Percentiles rank a stretch among this genome's conserved stretches.
Evolutionary conservation across 1,140 invertebrate genomes (phyloP).

Genomic region (Scaptomyza hsui): DNA sequence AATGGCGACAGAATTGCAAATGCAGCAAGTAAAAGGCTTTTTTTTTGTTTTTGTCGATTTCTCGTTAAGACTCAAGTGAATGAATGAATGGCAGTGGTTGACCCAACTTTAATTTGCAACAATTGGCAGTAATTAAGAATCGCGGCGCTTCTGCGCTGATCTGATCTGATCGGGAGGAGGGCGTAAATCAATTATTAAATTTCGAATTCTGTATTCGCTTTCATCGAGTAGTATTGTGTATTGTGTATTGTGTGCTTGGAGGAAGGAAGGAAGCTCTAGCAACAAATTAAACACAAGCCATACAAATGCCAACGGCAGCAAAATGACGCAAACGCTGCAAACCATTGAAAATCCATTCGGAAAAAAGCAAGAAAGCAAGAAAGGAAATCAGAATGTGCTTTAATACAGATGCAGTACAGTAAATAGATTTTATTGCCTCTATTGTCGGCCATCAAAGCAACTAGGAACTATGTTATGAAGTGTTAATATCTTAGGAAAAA

Average conservation of each 20-base stretch:
- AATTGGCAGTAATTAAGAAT: constrained; percentile 60
- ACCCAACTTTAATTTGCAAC: constrained; percentile 26
- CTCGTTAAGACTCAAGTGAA: constrained; percentile 1
- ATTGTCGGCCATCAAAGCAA: not conserved
- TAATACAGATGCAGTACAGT: constrained; percentile 11
- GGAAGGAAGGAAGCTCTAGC: constrained; percentile 25
- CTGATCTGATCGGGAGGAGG: not conserved
- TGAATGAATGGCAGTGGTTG: constrained; percentile 2
- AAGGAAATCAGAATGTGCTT: constrained; percentile 36
- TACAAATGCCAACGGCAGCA: constrained; percentile 33
- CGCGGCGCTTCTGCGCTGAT: constrained; percentile 15
- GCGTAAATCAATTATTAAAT: constrained; percentile 49
- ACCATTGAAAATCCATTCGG: constrained; percentile 39
- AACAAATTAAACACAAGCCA: constrained; percentile 55
- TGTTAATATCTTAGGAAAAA: constrained; percentile 16
- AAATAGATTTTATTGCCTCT: constrained; percentile 6
- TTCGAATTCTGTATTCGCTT: constrained; percentile 25
- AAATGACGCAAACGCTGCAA: constrained; percentile 30
- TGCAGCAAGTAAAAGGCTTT: constrained; percentile 16
- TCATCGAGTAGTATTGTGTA: too few species aligned
- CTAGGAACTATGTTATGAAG: not conserved
- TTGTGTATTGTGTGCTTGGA: too few species aligned
- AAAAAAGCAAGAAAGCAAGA: not conserved
- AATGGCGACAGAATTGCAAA: constrained; percentile 33
- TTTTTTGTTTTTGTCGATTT: constrained; percentile 21